A percentile compares a stretch with the other conserved stretches of the same genome.
These are phyloP conservation scores for Nycticorax nycticorax DNA, from an alignment of 2,113 vertebrate genomes.

Conservation along the genomic window DNA sequence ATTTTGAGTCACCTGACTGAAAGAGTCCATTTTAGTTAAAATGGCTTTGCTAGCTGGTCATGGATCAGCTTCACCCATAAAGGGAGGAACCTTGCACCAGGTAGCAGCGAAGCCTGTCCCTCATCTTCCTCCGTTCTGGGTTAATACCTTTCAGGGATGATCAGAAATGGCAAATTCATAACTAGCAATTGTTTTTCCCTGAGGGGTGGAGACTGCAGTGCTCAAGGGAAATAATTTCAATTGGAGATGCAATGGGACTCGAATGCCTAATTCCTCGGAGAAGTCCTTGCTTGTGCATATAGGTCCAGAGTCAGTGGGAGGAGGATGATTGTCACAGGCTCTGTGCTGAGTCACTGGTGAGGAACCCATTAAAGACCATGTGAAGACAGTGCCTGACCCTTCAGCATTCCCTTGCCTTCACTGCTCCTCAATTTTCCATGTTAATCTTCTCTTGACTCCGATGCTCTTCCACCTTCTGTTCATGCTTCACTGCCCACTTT, in stretches of 20 bases:
- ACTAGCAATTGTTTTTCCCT: neutral
- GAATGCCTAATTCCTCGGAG: neutral
- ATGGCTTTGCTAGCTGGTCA: neutral
- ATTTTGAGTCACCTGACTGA: neutral
- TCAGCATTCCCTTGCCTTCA: neutral
- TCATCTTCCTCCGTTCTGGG: neutral
- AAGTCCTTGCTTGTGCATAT: neutral
- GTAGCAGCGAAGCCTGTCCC: neutral
- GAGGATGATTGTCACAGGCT: neutral
- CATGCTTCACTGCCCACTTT: fast-evolving
- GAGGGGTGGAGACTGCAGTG: too few relatives aligned
- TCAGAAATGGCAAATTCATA: neutral
- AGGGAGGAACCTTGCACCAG: neutral
- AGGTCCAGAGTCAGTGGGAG: neutral
- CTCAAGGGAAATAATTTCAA: neutral
- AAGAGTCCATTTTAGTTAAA: neutral
- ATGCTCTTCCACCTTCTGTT: neutral
- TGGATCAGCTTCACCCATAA: neutral
- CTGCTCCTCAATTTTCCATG: neutral
- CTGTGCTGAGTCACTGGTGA: neutral
- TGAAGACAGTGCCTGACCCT: neutral
- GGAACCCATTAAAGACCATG: neutral
- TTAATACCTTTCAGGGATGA: neutral
- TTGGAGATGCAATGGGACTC: neutral
- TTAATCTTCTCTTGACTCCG: neutral